Percentiles rank a stretch among this genome's conserved stretches.
These are phyloP conservation scores for Cyclophora punctaria DNA, from an alignment of 2,888 invertebrate species.

Conservation along the genomic window DNA sequence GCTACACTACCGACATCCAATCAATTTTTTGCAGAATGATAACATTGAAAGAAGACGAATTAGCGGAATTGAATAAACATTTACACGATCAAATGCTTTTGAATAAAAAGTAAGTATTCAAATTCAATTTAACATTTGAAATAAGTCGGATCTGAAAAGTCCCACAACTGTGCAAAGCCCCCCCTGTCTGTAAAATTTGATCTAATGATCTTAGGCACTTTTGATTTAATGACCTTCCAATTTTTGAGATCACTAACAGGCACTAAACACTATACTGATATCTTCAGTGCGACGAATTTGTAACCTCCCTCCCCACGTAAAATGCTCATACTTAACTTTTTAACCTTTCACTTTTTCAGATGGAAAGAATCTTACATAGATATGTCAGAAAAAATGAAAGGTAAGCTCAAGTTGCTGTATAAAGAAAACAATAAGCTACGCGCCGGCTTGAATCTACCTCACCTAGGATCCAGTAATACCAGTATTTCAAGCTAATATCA, in stretches of 20 bases:
- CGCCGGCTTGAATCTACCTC: slow-evolving; percentile 40
- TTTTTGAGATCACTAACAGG: not conserved
- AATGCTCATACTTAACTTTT: not conserved
- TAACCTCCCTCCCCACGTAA: not conserved
- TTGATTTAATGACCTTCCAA: not conserved
- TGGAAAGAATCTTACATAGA: slow-evolving; percentile 80
- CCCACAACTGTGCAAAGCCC: too few species aligned
- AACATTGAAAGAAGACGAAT: slow-evolving; percentile 68
- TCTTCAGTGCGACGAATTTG: too few species aligned
- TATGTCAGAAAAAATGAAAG: slow-evolving; percentile 77
- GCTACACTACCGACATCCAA: too few species aligned
- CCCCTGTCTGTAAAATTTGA: too few species aligned
- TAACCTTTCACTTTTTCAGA: slow-evolving; percentile 42
- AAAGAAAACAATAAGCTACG: slow-evolving; percentile 71
- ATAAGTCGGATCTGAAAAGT: too few species aligned
- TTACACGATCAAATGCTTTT: slow-evolving; percentile 75
- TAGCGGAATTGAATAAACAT: slow-evolving; percentile 70
- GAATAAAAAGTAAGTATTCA: slow-evolving; percentile 68
- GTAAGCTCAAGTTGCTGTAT: slow-evolving; percentile 69
- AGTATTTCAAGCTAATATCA: not conserved
- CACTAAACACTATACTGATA: not conserved
- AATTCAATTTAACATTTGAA: too few species aligned
- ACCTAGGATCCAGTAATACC: slow-evolving; percentile 22
- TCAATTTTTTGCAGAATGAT: slow-evolving; percentile 44
- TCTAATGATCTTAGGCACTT: slow-evolving; percentile 1